phyloP scores from a whole-genome alignment of 2,797 vertebrate species.

The Thunnus albacares region DNA sequence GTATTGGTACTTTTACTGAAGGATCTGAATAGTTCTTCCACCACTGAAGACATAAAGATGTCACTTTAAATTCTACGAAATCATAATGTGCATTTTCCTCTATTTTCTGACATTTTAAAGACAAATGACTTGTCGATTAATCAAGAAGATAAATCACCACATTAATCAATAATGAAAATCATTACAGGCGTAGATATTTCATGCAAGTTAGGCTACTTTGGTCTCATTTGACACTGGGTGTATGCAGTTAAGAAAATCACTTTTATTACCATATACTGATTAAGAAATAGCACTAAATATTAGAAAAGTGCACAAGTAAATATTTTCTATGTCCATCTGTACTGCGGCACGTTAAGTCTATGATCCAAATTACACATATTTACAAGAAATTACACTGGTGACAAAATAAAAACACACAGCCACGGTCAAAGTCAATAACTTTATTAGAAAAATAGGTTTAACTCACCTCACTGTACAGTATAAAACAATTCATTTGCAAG shows the following conservation, averaged over 20 bases:
- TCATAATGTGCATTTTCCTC: too few relatives aligned
- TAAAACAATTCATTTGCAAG: slow-evolving; percentile 99
- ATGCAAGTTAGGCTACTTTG: too few relatives aligned
- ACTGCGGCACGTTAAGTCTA: background rate
- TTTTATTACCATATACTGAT: background rate
- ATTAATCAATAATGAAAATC: too few relatives aligned
- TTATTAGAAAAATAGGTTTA: slow-evolving; percentile 99
- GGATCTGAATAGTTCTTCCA: too few relatives aligned
- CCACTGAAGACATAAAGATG: too few relatives aligned
- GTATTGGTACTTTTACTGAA: too few relatives aligned
- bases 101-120: too few relatives aligned
- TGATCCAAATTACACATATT: background rate
- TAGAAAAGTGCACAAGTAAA: background rate
- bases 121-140: too few relatives aligned
- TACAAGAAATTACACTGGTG: background rate
- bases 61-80: too few relatives aligned
- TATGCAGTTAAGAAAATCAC: background rate
- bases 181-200: too few relatives aligned
- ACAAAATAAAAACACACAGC: slow-evolving; percentile 45
- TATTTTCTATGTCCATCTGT: background rate
- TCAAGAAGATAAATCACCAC: too few relatives aligned
- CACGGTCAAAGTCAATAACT: slow-evolving; percentile 93
- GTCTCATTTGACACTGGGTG: background rate
- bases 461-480: slow-evolving; percentile 96
- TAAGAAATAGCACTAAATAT: too few relatives aligned